Evolutionary conservation across 1,140 invertebrate genomes (phyloP), one percentile per base, ranked within the genome.

Genomic region (Doryteuthis pealeii): DNA sequence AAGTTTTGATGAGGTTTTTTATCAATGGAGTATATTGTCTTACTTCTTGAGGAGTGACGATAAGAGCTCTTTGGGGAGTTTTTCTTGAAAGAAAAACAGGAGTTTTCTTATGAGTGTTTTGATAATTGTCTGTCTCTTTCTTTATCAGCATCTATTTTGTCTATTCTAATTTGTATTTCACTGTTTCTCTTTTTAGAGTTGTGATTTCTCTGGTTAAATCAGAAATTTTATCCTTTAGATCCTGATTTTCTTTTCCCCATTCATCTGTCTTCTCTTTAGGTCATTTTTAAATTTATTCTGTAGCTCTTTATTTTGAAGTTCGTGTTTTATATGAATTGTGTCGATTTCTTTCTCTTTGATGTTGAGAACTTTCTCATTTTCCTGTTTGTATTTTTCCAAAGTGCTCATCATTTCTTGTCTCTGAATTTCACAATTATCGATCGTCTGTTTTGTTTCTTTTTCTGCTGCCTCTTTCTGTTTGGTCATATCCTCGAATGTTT

Each of bases 311-410:
- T 5, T 62, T 62, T 62, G 22, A 22, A 2, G 18, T 62, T 49
- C 70, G 35, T 73, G 35, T 33, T 78, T 73, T 67, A 32, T 32
- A 49, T 73, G 76, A 22, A 82, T 72, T 40, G 74, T 49, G 45
- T 78, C 77, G 22, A 81, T 72, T n/a, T n/a, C 80, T 72, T 79
- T 82, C 65, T 80, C 79, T 62, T 82, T 82, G 65, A 78, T 70
- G 26, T 45, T 43, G 2, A 82, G 74, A 70, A 82, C 75, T 62
- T 82, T 81, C 5, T 76, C 74, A 76, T 81, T 81, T 73, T 81
- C 80, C 35, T 79, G 71, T 66, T 81, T 80, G 70, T 80, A 82
- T 72, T 82, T 81, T 67, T 82, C 78, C 45, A 82, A 71, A 31
- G 81, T 82, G 30, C 75, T 70, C 71, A 79, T 81, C 78, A 82